A percentile compares a stretch with the other conserved stretches of the same genome.
Conservation (phyloP, 2,113 vertebrate species). For the Pristiophorus japonicus region DNA sequence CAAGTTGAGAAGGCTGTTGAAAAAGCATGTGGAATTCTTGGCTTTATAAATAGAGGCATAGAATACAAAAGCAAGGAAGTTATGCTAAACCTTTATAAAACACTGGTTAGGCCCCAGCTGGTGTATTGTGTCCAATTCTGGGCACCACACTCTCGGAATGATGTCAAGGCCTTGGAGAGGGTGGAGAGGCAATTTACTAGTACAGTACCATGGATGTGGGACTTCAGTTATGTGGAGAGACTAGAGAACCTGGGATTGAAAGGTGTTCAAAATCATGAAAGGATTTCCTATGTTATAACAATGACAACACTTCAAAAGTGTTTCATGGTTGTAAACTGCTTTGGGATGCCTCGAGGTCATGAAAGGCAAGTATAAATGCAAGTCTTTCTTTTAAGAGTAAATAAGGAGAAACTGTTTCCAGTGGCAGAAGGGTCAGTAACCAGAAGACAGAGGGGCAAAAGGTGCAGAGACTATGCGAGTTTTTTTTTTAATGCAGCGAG, state of each 20-base stretch:
- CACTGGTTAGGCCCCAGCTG: not conserved
- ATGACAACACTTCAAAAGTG: not conserved
- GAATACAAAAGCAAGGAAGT: not conserved
- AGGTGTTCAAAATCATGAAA: not conserved
- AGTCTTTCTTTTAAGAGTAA: too few species aligned
- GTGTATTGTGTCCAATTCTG: not conserved
- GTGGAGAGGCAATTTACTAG: too few species aligned
- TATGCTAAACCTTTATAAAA: not conserved
- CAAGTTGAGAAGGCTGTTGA: not conserved
- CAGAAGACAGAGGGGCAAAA: not conserved
- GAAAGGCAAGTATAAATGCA: too few species aligned
- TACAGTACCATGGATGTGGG: too few species aligned
- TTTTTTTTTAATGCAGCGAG: not conserved
- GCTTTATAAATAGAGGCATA: not conserved
- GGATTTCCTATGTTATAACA: not conserved
- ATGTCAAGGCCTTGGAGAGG: too few species aligned
- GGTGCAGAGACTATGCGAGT: not conserved
- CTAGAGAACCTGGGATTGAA: too few species aligned
- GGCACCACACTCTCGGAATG: too few species aligned
- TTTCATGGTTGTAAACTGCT: not conserved
- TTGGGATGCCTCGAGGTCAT: too few species aligned
- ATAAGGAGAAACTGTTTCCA: too few species aligned
- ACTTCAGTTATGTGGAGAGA: too few species aligned
- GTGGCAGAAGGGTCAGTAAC: not conserved
- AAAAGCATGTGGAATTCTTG: not conserved